Conservation (phyloP, 2,797 vertebrate genomes). For the Betta splendens region DNA sequence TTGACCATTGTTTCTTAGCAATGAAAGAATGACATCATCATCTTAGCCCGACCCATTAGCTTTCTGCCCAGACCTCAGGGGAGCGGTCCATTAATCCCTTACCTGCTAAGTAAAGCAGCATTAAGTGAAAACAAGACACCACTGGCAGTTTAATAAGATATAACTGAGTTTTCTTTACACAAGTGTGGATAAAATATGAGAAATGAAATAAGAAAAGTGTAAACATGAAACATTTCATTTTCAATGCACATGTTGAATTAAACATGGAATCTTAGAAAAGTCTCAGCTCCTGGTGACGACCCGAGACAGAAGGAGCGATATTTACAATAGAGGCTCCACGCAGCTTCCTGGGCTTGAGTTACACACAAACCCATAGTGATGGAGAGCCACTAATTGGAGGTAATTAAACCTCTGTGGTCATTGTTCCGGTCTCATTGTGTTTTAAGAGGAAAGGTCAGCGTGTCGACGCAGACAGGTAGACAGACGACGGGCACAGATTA, state of each 20-base stretch:
- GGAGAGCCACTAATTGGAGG: constrained; percentile 73
- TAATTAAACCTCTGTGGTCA: constrained; percentile 72
- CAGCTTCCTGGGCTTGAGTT: constrained; percentile 56
- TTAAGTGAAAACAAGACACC: constrained; percentile 53
- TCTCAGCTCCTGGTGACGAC: constrained; percentile 4
- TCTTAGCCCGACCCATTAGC: constrained; percentile 77
- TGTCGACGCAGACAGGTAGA: constrained; percentile 51
- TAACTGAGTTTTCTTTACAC: not conserved
- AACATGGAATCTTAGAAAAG: constrained; percentile 16
- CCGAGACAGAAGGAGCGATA: constrained; percentile 12
- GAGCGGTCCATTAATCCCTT: constrained; percentile 72
- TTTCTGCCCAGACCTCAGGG: constrained; percentile 64
- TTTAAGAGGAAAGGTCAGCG: constrained; percentile 64
- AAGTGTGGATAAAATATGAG: not conserved
- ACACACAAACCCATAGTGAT: constrained; percentile 54
- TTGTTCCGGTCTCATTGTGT: constrained; percentile 75
- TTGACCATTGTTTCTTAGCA: constrained; percentile 58
- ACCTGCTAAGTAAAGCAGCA: constrained; percentile 64
- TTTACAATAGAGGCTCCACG: constrained; percentile 35
- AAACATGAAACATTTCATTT: not conserved
- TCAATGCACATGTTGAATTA: not conserved
- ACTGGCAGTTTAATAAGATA: constrained; percentile 34
- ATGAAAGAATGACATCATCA: constrained; percentile 78
- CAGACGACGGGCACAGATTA: constrained; percentile 58
- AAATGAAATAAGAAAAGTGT: not conserved